Conservation (phyloP, 2,113 vertebrate species). For the Empidonax traillii region DNA sequence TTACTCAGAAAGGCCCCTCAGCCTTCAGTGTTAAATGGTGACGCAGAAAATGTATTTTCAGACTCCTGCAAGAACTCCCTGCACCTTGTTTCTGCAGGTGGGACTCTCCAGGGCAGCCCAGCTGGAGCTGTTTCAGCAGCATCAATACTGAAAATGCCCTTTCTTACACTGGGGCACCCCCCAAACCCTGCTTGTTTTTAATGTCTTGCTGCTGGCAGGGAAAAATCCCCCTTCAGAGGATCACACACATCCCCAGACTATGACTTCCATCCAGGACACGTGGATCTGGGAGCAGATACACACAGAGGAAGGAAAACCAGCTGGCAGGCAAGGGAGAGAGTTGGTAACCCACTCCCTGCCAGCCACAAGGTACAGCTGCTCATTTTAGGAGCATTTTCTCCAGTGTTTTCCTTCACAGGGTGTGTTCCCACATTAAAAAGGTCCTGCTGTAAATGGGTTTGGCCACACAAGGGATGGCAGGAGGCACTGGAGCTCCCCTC, state of each 20-base stretch:
- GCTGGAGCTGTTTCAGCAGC: background rate
- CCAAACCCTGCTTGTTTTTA: background rate
- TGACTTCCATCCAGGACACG: background rate
- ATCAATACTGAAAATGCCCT: background rate
- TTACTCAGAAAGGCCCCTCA: constrained; percentile 1
- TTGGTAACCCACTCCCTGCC: background rate
- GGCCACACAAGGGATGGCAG: background rate
- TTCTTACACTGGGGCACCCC: background rate
- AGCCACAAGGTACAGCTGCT: background rate
- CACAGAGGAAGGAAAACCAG: background rate
- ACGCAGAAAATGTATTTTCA: background rate
- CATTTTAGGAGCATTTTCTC: background rate
- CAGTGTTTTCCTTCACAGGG: background rate
- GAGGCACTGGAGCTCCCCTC: background rate
- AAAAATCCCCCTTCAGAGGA: background rate
- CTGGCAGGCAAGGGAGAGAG: background rate
- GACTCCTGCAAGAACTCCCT: background rate
- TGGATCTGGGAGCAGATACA: background rate
- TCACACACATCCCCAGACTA: background rate
- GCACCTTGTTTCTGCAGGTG: background rate
- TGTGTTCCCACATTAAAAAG: background rate
- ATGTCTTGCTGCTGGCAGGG: background rate
- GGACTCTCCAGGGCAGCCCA: background rate
- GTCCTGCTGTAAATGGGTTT: background rate
- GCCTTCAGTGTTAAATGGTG: background rate